Conservation (phyloP, 2,113 vertebrate genomes). For the Balaeniceps rex region DNA sequence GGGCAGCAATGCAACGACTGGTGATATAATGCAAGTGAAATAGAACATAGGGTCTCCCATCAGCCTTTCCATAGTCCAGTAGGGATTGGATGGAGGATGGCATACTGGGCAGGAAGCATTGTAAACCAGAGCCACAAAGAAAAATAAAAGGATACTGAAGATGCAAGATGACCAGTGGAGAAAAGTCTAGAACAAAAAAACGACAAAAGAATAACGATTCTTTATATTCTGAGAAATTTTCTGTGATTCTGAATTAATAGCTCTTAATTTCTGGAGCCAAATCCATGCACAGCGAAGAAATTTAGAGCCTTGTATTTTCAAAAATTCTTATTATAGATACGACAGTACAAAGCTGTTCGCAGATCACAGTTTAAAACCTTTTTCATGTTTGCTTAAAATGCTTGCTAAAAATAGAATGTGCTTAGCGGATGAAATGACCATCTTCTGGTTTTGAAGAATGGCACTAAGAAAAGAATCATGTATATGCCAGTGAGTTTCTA, state of each 20-base stretch:
- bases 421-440: not conserved
- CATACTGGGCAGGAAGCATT: conserved; percentile 89
- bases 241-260: not conserved
- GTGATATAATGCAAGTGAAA: conserved; percentile 86
- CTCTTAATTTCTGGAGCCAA: not conserved
- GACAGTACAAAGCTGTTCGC: not conserved
- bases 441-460: not conserved
- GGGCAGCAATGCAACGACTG: conserved; percentile 86
- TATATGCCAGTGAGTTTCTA: not conserved
- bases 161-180: conserved; percentile 88
- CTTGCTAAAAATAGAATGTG: not conserved
- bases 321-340: not conserved
- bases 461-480: not conserved
- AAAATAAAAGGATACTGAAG: conserved; percentile 89
- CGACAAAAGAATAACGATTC: not conserved
- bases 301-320: not conserved
- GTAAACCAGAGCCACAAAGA: conserved; percentile 89
- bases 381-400: not conserved
- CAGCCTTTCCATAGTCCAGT: conserved; percentile 92
- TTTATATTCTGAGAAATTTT: not conserved
- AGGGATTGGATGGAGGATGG: conserved; percentile 92
- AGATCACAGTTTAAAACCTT: not conserved
- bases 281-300: not conserved
- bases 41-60: conserved; percentile 91
- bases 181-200: conserved; percentile 83